A percentile compares a stretch with the other conserved stretches of the same genome.
phyloP scores from a whole-genome alignment of 2,113 vertebrate genomes.

The Poeciliopsis retropinna region DNA sequence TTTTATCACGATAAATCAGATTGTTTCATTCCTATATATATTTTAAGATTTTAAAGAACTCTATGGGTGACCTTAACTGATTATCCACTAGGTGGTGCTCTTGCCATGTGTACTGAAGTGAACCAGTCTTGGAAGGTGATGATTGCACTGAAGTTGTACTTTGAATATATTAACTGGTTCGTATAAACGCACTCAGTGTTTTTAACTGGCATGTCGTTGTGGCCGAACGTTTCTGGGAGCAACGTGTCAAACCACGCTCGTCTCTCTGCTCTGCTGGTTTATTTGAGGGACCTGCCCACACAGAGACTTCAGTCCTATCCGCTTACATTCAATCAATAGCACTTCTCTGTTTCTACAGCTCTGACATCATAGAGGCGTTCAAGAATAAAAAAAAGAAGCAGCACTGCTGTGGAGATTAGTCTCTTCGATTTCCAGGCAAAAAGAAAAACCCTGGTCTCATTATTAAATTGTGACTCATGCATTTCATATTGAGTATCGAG shows the following conservation, averaged over 20 bases:
- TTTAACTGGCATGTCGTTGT: constrained; percentile 11
- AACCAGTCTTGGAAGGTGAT: background rate
- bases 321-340: constrained; percentile 67
- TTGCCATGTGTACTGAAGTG: background rate
- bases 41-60: background rate
- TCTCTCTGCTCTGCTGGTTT: constrained; percentile 32
- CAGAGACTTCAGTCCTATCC: constrained; percentile 59
- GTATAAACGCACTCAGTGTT: background rate
- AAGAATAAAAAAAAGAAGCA: background rate
- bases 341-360: constrained; percentile 56
- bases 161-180: background rate
- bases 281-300: constrained; percentile 49
- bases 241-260: constrained; percentile 11
- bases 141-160: background rate
- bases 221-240: constrained; percentile 28
- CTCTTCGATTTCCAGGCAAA: constrained; percentile 45
- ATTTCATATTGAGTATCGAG: constrained; percentile 23
- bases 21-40: background rate
- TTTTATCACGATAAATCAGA: too few relatives aligned
- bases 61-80: background rate
- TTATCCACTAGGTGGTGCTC: constrained; percentile 48
- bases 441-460: constrained; percentile 28
- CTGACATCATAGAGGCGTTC: constrained; percentile 60
- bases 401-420: constrained; percentile 19
- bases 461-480: constrained; percentile 48